Base-by-base conservation (phyloP, 1,140 invertebrate species). In the Ptiloglossa arizonensis region DNA sequence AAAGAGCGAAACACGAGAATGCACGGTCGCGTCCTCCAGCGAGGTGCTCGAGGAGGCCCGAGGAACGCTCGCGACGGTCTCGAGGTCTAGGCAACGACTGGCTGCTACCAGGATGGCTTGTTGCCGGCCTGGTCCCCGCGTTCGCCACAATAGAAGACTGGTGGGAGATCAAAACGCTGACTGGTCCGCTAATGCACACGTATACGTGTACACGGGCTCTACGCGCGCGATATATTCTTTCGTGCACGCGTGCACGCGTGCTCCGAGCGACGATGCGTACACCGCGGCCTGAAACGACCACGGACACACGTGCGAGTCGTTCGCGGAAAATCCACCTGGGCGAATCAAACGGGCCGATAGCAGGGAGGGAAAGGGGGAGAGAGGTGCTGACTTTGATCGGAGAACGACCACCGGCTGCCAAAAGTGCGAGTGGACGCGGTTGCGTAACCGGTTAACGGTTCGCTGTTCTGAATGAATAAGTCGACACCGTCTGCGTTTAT, bases 141-240 rank as follows among this genome's bases (percentile, higher is more conserved):
- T 85, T 86, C 81, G 79, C 87, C 81, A 90, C 85, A 89, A 90
- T 91, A 90, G 88, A 87, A 83, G n/a, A 78, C 80, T 85, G 89
- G 90, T 91, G 90, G 90, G 90, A 91, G 90, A 91, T 91, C 85
- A 88, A 91, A 91, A 90, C 87, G 87, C 88, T 87, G 87, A 85
- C 76, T 88, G 81, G 78, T 72, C 41, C 74, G 79, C 66, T 79
- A 71, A 80, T 73, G 69, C 48, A 80, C 46, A 35, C 46, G 38
- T 56, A 69, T 59, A 41, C 29, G n/a, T n/a, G n/a, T n/a, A 64
- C 48, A 29, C 27, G 48, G n/a, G n/a, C 15, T 57, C 29, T 13
- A 41, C 62, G 66, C 54, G 32, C 56, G 17, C 29, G 48, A 68
- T 52, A 35, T 24, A 22, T 46, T 44, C 19, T 19, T 44, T 27